Base-by-base conservation (phyloP, 2,888 invertebrate genomes). In the Hydraecia micacea region DNA sequence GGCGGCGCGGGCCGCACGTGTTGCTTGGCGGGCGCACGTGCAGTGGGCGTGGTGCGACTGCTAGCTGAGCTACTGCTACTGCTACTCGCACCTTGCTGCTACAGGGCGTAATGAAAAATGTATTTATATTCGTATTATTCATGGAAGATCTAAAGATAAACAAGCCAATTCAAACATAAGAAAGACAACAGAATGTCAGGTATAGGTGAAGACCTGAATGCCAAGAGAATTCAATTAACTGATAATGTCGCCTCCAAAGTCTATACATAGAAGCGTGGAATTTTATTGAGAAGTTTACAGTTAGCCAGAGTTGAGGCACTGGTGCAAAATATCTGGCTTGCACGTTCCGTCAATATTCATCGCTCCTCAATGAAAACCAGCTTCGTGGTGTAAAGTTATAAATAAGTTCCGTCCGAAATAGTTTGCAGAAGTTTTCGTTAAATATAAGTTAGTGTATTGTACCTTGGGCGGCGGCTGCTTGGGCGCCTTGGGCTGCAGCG, bases 401-500 rank as follows among this genome's bases (percentile, higher is more conserved):
- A 46, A n/a, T 21, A 11, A 46, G 42, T 46, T 46, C 21, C 6
- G 21, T 67, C 11, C 28, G 15, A 39, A 66, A 39, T 39, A 39
- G 39, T 36, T 36, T 36, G 7, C 36, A 65, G 36, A 65, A 65
- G 63, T 25, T 36, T 65, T 36, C 3, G 65, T 25, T 5, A n/a
- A 25, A 25, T 65, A 36, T 5, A 66, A n/a, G 39, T 25, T 1
- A 25, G 72, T 28, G n/a, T 49, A 49, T 21, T 18, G 55, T 89
- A 95, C 95, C 95, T 96, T 95, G 15, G 94, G 88, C 15, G 93
- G 88, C n/a, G 94, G 91, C 81, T 95, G 96, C 85, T 96, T 96
- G 71, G 95, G 90, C 28, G 97, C 94, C 77, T 97, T 96, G 73
- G 97, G 95, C 91, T 86, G 95, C 90, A 92, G 93, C 81, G 97